Evolutionary conservation across 2,888 invertebrate genomes (phyloP).

Genomic region (Cynaeus angustus): DNA sequence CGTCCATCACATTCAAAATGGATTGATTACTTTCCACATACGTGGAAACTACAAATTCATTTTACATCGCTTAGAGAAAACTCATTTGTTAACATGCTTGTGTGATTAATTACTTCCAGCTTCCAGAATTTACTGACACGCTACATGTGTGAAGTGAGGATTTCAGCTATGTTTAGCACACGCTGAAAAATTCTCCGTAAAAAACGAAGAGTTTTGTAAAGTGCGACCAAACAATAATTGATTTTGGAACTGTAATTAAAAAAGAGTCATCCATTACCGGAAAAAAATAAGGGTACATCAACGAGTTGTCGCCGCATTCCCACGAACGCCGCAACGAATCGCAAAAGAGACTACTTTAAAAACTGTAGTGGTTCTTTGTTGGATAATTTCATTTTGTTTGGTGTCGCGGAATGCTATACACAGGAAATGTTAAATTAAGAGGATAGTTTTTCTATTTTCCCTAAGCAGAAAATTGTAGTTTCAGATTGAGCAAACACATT

Average conservation of each 20-base stretch:
- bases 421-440: constrained; percentile 43
- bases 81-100: constrained; percentile 64
- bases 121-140: constrained; percentile 58
- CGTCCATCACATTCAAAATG: constrained; percentile 51
- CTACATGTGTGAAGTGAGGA: constrained; percentile 54
- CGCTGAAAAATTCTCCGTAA: constrained; percentile 26
- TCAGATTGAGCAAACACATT: not conserved
- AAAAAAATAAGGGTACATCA: constrained; percentile 22
- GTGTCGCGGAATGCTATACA: constrained; percentile 47
- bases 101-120: constrained; percentile 63
- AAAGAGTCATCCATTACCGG: constrained; percentile 24
- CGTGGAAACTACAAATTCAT: constrained; percentile 60
- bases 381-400: constrained; percentile 52
- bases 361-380: constrained; percentile 50
- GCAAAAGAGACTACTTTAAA: constrained; percentile 47
- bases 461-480: not conserved
- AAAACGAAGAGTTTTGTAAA: constrained; percentile 21
- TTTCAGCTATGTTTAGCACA: constrained; percentile 43
- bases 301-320: constrained; percentile 53
- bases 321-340: constrained; percentile 54
- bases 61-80: constrained; percentile 63
- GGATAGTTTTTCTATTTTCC: constrained; percentile 16
- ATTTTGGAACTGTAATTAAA: constrained; percentile 43
- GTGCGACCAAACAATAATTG: constrained; percentile 46
- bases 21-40: constrained; percentile 55